A percentile compares a stretch with the other conserved stretches of the same genome.
Conservation (phyloP, 2,113 vertebrate species). For the Plectropomus leopardus region DNA sequence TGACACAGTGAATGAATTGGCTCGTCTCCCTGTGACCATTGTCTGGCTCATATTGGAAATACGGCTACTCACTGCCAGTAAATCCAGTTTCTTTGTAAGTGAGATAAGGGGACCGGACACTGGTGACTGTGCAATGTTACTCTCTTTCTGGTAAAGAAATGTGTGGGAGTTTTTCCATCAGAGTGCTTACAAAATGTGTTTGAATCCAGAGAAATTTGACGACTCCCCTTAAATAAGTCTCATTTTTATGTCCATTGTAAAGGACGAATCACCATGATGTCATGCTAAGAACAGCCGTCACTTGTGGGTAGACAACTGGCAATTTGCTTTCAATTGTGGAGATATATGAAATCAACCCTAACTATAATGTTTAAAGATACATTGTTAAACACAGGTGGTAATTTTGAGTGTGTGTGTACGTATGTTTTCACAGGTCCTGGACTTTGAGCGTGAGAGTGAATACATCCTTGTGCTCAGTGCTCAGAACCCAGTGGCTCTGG, state of each 20-base stretch:
- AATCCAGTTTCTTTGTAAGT: constrained; percentile 42
- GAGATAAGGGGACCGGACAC: constrained; percentile 25
- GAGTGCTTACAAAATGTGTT: background rate
- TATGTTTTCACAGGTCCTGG: constrained; percentile 77
- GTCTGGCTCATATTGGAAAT: constrained; percentile 46
- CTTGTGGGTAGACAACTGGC: no score
- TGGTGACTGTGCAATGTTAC: no score
- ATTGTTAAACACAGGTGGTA: no score
- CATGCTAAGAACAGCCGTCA: no score
- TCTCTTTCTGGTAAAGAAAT: constrained; percentile 14
- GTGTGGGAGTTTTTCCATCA: no score
- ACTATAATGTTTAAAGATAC: no score
- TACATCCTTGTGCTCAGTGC: constrained; percentile 85
- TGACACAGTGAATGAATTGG: constrained; percentile 46
- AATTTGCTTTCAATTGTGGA: no score
- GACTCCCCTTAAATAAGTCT: background rate
- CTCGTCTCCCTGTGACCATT: constrained; percentile 15
- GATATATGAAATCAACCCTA: no score
- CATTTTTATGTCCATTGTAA: no score
- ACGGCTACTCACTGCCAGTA: constrained; percentile 28
- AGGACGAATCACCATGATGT: background rate
- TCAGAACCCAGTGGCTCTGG: constrained; percentile 84
- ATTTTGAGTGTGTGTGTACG: background rate
- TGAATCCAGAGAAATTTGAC: background rate
- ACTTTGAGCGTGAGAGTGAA: constrained; percentile 86